Percentiles rank a stretch among this genome's conserved stretches.
Conservation (phyloP, 2,797 vertebrate genomes). For the Lindbergichthys nudifrons region DNA sequence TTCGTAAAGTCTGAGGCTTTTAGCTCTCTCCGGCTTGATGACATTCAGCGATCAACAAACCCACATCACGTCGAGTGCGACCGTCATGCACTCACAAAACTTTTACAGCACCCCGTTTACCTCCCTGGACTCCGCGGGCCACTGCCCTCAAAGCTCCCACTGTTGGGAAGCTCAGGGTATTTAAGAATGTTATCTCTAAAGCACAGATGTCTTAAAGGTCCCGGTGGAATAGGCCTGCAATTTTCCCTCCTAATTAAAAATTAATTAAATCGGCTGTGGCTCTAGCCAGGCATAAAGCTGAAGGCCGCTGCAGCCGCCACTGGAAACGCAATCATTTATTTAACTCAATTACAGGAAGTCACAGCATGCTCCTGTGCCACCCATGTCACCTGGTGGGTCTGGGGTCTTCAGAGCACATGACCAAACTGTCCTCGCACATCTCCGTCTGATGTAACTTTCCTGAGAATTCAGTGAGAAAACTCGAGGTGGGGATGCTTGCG, state of each 20-base stretch:
- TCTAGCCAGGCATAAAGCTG: constrained; percentile 84
- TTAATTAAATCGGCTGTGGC: constrained; percentile 84
- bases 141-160: constrained; percentile 69
- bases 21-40: constrained; percentile 32
- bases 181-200: constrained; percentile 87
- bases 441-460: constrained; percentile 20
- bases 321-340: constrained; percentile 84
- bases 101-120: constrained; percentile 33
- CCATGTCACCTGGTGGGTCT: constrained; percentile 71
- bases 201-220: constrained; percentile 87
- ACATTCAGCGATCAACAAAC: constrained; percentile 58
- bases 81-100: constrained; percentile 36
- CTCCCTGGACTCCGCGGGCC: constrained; percentile 48
- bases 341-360: constrained; percentile 83
- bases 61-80: constrained; percentile 22
- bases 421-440: constrained; percentile 4
- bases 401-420: constrained; percentile 11
- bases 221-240: constrained; percentile 81
- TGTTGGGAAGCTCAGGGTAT: constrained; percentile 78
- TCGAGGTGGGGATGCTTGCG: constrained; percentile 38
- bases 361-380: constrained; percentile 63
- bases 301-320: constrained; percentile 71
- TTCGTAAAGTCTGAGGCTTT: constrained; percentile 34
- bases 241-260: constrained; percentile 88
- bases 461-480: constrained; percentile 36